Percentiles rank a stretch among this genome's conserved stretches.
Evolutionary conservation across 2,888 invertebrate species (phyloP).

Genomic region (Gymnoscelis rufifasciata): DNA sequence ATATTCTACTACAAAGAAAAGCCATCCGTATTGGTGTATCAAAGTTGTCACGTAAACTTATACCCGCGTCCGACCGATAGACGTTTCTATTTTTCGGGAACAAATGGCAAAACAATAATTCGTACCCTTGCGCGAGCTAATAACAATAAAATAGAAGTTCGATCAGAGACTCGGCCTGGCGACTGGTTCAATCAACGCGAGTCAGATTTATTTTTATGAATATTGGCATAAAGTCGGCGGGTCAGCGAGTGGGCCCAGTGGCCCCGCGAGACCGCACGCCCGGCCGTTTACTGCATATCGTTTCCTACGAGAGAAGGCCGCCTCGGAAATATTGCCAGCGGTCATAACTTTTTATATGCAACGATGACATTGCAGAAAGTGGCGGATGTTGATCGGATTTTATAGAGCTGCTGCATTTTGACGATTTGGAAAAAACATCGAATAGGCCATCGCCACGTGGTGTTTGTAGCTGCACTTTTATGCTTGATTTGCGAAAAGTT

Average conservation of each 20-base stretch:
- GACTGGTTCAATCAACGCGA: constrained; percentile 78
- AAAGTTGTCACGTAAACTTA: constrained; percentile 50
- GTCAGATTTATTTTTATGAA: constrained; percentile 80
- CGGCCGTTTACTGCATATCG: constrained; percentile 79
- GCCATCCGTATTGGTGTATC: constrained; percentile 29
- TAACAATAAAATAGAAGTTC: constrained; percentile 79
- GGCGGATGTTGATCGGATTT: constrained; percentile 45
- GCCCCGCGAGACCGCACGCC: constrained; percentile 76
- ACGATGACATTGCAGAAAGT: constrained; percentile 77
- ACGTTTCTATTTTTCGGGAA: constrained; percentile 59
- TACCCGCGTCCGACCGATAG: constrained; percentile 39
- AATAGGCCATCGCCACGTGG: too few relatives aligned
- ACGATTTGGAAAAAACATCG: background rate
- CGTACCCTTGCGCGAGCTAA: constrained; percentile 74
- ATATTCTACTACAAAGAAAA: constrained; percentile 26
- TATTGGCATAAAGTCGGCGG: constrained; percentile 78
- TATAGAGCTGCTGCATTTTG: constrained; percentile 39
- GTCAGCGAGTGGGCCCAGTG: constrained; percentile 63
- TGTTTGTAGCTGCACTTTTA: too few relatives aligned
- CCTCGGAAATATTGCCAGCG: constrained; percentile 74
- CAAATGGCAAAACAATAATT: constrained; percentile 77
- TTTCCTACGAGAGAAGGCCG: constrained; percentile 62
- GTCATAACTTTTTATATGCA: constrained; percentile 80
- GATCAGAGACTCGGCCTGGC: constrained; percentile 64
- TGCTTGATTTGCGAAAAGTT: too few relatives aligned